Evolutionary conservation across 2,797 vertebrate genomes (phyloP).

Genomic region (Urocyon cinereoargenteus): DNA sequence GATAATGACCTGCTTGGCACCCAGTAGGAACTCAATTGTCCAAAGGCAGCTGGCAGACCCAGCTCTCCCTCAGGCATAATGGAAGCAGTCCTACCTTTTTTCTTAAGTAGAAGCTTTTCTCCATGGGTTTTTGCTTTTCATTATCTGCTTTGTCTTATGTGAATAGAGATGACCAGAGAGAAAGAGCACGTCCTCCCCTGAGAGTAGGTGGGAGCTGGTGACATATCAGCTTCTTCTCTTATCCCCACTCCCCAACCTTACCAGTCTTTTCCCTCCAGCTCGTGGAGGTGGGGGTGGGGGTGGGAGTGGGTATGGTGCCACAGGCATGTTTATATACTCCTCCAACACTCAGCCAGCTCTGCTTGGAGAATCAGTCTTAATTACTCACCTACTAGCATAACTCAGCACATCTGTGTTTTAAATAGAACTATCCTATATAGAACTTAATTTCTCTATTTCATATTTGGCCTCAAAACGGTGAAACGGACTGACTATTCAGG

Average conservation of each 20-base stretch:
- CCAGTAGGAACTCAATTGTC: constrained; percentile 77
- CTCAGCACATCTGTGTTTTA: constrained; percentile 77
- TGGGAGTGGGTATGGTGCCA: background rate
- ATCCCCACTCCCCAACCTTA: background rate
- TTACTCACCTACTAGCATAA: constrained; percentile 72
- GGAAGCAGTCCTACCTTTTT: constrained; percentile 62
- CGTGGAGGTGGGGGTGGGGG: background rate
- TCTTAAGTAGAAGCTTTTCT: constrained; percentile 56
- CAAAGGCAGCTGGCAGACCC: constrained; percentile 71
- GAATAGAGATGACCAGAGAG: constrained; percentile 57
- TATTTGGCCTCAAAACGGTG: background rate
- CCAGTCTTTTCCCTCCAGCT: background rate
- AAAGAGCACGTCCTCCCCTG: background rate
- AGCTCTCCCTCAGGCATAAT: constrained; percentile 49
- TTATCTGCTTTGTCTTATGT: constrained; percentile 68
- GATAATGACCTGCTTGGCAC: constrained; percentile 81
- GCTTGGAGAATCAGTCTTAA: constrained; percentile 42
- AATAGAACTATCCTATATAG: background rate
- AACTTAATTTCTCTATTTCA: background rate
- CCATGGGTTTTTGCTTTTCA: constrained; percentile 44
- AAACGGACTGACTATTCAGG: background rate
- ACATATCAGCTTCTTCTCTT: background rate
- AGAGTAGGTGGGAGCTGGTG: background rate
- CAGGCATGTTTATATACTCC: background rate
- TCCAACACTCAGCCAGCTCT: background rate